phyloP scores from a whole-genome alignment of 2,888 invertebrate species.

The Meandrusa payeni region DNA sequence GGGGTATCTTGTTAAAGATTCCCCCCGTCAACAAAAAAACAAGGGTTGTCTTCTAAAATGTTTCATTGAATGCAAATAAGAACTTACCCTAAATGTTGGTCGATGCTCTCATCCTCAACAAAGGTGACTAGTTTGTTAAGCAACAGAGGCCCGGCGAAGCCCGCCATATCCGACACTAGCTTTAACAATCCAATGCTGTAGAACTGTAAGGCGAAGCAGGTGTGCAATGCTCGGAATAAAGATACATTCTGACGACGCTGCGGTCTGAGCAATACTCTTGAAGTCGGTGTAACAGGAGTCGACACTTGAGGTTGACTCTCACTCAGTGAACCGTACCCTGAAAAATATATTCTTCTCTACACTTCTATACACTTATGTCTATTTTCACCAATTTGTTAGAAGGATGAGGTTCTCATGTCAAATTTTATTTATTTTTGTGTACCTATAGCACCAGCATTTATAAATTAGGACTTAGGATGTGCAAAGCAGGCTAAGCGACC shows the following conservation, averaged over 20 bases:
- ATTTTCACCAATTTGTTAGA: too few species aligned
- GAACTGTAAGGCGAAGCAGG: slow-evolving; percentile 90
- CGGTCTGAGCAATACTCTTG: slow-evolving; percentile 55
- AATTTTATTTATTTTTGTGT: too few species aligned
- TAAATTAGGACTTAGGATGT: too few species aligned
- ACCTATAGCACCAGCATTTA: too few species aligned
- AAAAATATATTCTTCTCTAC: too few species aligned
- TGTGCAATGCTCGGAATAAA: slow-evolving; percentile 85
- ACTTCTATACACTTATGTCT: too few species aligned
- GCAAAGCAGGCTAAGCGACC: too few species aligned
- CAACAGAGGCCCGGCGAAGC: slow-evolving; percentile 94
- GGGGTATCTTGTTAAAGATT: too few species aligned
- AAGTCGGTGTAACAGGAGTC: slow-evolving; percentile 63
- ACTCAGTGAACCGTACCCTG: slow-evolving; percentile 64
- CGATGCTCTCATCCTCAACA: slow-evolving; percentile 86
- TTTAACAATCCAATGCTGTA: slow-evolving; percentile 92
- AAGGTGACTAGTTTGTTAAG: slow-evolving; percentile 90
- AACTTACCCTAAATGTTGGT: slow-evolving; percentile 82
- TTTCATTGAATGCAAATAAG: too few species aligned
- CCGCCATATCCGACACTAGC: slow-evolving; percentile 89
- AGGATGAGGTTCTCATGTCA: too few species aligned
- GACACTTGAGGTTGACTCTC: slow-evolving; percentile 53
- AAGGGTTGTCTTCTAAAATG: too few species aligned
- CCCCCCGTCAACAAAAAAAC: too few species aligned
- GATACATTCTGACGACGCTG: slow-evolving; percentile 71